A percentile compares a stretch with the other conserved stretches of the same genome.
phyloP scores from a whole-genome alignment of 2,888 invertebrate genomes.

The Chrysodeixis includens region DNA sequence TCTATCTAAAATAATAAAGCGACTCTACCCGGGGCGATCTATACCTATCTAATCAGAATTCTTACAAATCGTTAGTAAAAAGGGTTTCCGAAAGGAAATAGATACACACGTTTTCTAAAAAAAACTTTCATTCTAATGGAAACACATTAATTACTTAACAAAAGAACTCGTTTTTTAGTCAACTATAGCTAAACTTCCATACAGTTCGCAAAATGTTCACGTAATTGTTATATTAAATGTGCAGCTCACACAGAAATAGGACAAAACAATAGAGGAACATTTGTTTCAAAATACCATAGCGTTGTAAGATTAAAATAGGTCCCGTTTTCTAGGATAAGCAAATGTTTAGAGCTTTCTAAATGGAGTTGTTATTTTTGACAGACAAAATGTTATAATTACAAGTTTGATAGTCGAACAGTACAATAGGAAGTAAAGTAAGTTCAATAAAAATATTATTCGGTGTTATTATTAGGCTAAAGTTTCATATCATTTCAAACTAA shows the following conservation, averaged over 20 bases:
- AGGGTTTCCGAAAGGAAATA: too few species aligned
- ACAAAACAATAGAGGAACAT: slow-evolving; percentile 34
- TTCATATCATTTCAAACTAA: too few species aligned
- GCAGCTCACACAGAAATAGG: slow-evolving; percentile 44
- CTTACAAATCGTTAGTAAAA: neutral
- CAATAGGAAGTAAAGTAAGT: too few species aligned
- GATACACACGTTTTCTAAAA: too few species aligned
- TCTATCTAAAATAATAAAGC: neutral
- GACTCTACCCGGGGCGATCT: neutral
- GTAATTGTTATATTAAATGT: slow-evolving; percentile 8
- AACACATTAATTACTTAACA: too few species aligned
- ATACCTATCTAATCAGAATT: neutral
- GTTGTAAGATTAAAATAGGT: slow-evolving; percentile 42
- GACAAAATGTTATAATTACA: neutral
- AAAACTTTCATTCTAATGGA: too few species aligned
- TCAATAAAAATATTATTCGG: too few species aligned
- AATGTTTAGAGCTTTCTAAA: slow-evolving; percentile 41
- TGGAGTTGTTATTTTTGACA: slow-evolving; percentile 12
- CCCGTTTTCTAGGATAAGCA: slow-evolving; percentile 41
- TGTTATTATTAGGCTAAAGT: too few species aligned
- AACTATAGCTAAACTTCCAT: neutral
- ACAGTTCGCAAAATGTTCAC: slow-evolving; percentile 24
- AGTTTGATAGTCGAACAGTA: neutral
- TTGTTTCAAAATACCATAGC: slow-evolving; percentile 43
- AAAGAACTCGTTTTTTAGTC: neutral